Evolutionary conservation across 2,797 vertebrate species (phyloP).

Genomic region (Sorex maritimensis): DNA sequence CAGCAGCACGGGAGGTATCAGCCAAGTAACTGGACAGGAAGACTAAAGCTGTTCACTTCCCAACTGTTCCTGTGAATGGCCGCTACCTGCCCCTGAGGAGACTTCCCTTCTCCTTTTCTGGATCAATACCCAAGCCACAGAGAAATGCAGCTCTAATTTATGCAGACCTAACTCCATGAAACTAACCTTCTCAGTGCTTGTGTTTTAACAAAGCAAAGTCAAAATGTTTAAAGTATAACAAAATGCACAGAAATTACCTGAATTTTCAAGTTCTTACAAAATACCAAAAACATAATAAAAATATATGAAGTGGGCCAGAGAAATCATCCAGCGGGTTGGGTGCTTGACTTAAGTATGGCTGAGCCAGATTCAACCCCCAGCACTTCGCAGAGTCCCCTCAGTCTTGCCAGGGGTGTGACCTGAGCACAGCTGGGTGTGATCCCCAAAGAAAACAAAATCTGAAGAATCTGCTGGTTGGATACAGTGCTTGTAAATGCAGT

Average conservation of each 20-base stretch:
- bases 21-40: neutral
- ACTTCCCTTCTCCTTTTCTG: neutral
- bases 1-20: neutral
- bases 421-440: too few species aligned
- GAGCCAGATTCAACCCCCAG: too few species aligned
- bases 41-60: neutral
- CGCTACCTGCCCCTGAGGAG: neutral
- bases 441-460: constrained; percentile 13
- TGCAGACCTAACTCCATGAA: constrained; percentile 20
- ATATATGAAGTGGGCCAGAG: too few species aligned
- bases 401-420: too few species aligned
- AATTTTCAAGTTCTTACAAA: constrained; percentile 60
- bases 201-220: constrained; percentile 39
- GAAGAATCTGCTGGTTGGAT: neutral
- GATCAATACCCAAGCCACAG: neutral
- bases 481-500: neutral
- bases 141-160: constrained; percentile 22
- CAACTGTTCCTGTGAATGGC: neutral
- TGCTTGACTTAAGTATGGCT: too few species aligned
- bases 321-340: too few species aligned
- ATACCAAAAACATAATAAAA: constrained; percentile 7
- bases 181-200: constrained; percentile 21
- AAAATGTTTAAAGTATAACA: neutral
- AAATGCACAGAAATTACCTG: constrained; percentile 45
- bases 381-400: too few species aligned